Conservation (phyloP, 1,140 invertebrate genomes). For the Agrypnia vestita region DNA sequence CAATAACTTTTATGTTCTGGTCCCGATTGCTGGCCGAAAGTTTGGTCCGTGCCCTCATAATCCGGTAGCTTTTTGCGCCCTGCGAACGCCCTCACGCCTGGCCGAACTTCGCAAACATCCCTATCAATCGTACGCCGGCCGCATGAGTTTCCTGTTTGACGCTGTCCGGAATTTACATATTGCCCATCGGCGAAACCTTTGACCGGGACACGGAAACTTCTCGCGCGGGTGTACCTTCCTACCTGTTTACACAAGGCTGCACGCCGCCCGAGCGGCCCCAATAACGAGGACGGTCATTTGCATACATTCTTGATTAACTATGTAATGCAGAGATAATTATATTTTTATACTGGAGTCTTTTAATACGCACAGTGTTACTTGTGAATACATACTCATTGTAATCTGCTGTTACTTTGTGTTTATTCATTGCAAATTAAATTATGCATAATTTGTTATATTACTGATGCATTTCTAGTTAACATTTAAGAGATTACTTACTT, state of each 20-base stretch:
- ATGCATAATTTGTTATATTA: no score
- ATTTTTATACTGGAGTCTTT: not conserved
- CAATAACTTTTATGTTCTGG: not conserved
- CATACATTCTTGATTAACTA: slow-evolving; percentile 19
- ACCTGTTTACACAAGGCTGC: slow-evolving; percentile 58
- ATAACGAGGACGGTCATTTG: slow-evolving; percentile 54
- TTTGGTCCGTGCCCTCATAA: not conserved
- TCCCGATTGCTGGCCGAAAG: not conserved
- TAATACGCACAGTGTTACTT: no score
- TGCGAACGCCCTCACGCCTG: slow-evolving; percentile 22
- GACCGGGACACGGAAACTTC: slow-evolving; percentile 23
- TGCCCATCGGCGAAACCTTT: slow-evolving; percentile 21
- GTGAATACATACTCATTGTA: no score
- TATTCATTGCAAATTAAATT: no score
- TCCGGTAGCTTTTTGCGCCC: slow-evolving; percentile 22
- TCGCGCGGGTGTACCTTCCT: slow-evolving; percentile 33
- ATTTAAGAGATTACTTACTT: no score
- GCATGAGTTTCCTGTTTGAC: not conserved
- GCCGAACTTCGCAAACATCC: slow-evolving; percentile 38
- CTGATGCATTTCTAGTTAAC: no score
- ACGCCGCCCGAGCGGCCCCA: slow-evolving; percentile 52
- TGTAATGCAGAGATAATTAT: not conserved
- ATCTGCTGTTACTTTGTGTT: no score
- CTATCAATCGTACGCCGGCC: slow-evolving; percentile 36
- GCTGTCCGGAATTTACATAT: slow-evolving; percentile 30